phyloP scores from a whole-genome alignment of 1,140 invertebrate species.

The Triops longicaudatus region DNA sequence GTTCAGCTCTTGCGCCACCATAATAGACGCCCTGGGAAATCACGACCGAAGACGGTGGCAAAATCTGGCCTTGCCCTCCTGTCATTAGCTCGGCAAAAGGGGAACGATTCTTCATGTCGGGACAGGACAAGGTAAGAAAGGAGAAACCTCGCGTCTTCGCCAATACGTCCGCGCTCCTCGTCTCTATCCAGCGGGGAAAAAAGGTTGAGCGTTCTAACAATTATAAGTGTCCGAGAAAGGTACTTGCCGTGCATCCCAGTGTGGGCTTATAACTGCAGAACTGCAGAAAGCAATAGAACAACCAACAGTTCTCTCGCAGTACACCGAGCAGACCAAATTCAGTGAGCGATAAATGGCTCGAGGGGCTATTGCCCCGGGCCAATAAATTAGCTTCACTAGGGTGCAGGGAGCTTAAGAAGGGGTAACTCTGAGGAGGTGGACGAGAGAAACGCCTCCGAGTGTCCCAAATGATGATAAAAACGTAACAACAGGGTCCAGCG shows the following conservation, averaged over 20 bases:
- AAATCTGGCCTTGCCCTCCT: conserved; percentile 5
- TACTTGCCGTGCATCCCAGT: neutral
- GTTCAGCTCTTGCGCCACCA: neutral
- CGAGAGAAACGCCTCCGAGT: neutral
- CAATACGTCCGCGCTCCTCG: neutral
- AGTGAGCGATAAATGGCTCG: neutral
- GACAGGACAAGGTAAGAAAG: conserved; percentile 11
- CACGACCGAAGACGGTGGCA: conserved; percentile 10
- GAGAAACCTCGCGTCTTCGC: neutral
- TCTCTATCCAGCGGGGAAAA: no score
- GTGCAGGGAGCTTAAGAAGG: neutral
- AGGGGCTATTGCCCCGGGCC: neutral
- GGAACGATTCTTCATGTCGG: neutral
- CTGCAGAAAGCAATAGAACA: neutral
- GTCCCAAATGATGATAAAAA: conserved; percentile 12
- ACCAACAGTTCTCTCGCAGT: neutral
- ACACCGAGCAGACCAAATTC: neutral
- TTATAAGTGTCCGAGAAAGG: neutral
- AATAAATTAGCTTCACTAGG: neutral
- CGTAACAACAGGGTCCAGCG: neutral
- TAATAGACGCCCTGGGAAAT: conserved; percentile 14
- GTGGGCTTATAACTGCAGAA: neutral
- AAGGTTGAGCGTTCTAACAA: no score
- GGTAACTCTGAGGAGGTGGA: neutral
- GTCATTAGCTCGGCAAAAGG: conserved; percentile 3